A percentile compares a stretch with the other conserved stretches of the same genome.
Conservation (phyloP, 2,113 vertebrate species). For the Thomomys bottae region DNA sequence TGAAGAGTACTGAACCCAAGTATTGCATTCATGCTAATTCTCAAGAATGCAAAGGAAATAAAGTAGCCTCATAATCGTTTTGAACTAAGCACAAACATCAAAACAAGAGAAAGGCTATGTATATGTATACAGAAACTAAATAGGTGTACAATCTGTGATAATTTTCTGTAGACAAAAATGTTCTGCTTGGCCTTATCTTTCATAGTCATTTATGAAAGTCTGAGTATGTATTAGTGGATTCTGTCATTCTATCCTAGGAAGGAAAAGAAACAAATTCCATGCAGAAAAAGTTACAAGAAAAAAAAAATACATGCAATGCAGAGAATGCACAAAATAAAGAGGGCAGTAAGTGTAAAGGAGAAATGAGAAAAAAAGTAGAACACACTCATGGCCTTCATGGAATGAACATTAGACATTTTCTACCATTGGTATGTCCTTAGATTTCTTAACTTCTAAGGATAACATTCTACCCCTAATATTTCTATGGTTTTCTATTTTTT, state of each 20-base stretch:
- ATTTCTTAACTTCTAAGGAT: background rate
- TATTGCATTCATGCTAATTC: background rate
- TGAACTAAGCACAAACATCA: background rate
- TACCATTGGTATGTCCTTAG: background rate
- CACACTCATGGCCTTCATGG: background rate
- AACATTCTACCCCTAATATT: background rate
- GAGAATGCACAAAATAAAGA: background rate
- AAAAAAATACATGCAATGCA: background rate
- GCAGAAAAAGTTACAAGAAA: background rate
- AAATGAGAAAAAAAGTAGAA: background rate
- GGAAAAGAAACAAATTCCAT: background rate
- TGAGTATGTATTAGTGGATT: background rate
- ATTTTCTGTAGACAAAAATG: background rate
- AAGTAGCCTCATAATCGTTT: background rate
- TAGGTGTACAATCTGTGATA: background rate
- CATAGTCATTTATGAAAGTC: background rate
- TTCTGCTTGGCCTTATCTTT: background rate
- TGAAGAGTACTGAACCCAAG: background rate
- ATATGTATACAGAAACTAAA: background rate
- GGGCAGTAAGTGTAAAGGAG: background rate
- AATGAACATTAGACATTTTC: background rate
- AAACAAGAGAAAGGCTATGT: too few species aligned
- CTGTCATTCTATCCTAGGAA: background rate
- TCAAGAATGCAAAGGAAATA: background rate
- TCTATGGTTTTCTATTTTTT: conserved; percentile 15